A percentile compares a stretch with the other conserved stretches of the same genome.
These are phyloP conservation scores for Podabrus alpinus DNA, from an alignment of 2,888 invertebrate genomes.

Conservation along the genomic window DNA sequence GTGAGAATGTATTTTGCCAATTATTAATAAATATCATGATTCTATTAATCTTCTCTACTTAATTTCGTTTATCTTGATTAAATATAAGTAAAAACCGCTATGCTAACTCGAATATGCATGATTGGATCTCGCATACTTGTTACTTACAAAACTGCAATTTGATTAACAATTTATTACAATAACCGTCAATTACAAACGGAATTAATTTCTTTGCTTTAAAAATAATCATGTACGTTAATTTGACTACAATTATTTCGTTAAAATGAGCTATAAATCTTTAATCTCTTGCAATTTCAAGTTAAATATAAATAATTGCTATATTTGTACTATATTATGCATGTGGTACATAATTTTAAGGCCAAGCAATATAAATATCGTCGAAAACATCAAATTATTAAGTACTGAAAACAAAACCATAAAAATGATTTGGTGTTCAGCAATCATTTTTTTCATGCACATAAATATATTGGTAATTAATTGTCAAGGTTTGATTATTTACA, in stretches of 20 bases:
- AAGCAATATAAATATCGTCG: neutral
- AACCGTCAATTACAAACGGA: neutral
- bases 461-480: neutral
- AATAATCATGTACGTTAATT: neutral
- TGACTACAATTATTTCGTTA: neutral
- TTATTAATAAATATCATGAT: neutral
- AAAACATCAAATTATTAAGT: neutral
- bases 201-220: neutral
- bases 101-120: neutral
- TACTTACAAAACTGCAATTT: neutral
- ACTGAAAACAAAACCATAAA: neutral
- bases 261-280: neutral
- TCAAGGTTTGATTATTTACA: neutral
- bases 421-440: neutral
- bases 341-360: neutral
- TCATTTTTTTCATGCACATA: neutral
- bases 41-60: neutral
- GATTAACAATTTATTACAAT: neutral
- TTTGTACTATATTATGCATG: neutral
- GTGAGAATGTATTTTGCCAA: neutral
- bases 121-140: neutral
- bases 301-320: neutral
- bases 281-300: neutral
- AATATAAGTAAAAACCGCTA: neutral
- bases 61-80: conserved; percentile 4